Conservation (phyloP, 2,113 vertebrate species). For the Sylvia atricapilla region DNA sequence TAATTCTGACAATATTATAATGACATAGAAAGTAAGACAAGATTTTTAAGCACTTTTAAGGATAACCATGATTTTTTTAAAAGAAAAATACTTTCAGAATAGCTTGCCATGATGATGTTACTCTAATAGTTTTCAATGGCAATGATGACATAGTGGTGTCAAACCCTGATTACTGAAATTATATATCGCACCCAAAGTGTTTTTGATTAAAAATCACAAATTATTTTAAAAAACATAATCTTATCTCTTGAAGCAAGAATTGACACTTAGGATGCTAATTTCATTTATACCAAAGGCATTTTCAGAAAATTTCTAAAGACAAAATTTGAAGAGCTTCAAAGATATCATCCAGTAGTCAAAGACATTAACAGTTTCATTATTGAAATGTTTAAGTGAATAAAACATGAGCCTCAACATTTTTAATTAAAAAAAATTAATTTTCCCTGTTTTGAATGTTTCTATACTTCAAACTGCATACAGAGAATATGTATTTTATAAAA, state of each 20-base stretch:
- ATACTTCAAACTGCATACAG: neutral
- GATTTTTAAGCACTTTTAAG: neutral
- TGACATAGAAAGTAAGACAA: neutral
- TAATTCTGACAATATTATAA: neutral
- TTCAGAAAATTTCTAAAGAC: neutral
- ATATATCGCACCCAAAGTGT: neutral
- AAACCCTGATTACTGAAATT: neutral
- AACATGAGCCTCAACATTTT: neutral
- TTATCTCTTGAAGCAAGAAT: neutral
- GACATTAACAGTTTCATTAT: neutral
- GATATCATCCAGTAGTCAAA: neutral
- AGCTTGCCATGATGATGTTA: neutral
- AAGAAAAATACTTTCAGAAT: neutral
- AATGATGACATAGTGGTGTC: neutral
- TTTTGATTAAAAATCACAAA: neutral
- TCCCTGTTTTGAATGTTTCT: neutral
- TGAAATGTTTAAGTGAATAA: neutral
- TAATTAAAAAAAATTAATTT: neutral
- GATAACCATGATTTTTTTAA: rapidly evolving
- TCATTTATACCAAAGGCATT: neutral
- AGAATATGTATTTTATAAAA: neutral
- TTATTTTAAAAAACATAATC: neutral
- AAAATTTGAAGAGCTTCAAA: neutral
- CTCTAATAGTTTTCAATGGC: neutral
- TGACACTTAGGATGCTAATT: neutral